Evolutionary conservation across 2,888 invertebrate genomes (phyloP).

Genomic region (Girardia tigrina): DNA sequence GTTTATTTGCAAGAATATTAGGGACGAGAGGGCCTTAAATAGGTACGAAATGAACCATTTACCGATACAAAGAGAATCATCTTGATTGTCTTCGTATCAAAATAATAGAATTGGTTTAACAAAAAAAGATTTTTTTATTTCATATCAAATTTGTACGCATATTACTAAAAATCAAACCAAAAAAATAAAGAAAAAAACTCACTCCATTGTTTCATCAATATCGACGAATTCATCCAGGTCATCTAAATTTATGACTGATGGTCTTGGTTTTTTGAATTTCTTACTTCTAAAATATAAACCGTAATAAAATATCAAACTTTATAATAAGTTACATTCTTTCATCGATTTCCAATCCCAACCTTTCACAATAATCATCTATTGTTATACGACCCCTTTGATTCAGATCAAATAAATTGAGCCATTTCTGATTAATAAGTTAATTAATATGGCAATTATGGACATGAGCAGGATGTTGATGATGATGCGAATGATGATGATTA

Average conservation of each 20-base stretch:
- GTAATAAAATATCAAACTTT: background rate
- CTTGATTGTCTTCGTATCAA: too few species aligned
- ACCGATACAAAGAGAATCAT: too few species aligned
- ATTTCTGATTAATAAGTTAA: too few species aligned
- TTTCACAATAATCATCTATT: background rate
- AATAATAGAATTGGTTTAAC: too few species aligned
- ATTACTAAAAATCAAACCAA: background rate
- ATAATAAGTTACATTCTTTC: background rate
- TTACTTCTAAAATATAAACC: background rate
- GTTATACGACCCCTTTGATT: constrained; percentile 11
- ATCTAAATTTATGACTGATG: background rate
- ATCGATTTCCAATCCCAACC: background rate
- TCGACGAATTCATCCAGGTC: background rate
- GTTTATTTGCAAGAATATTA: too few species aligned
- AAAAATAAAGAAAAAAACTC: background rate
- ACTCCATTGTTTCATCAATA: constrained; percentile 12
- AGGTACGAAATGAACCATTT: too few species aligned
- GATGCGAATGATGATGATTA: too few species aligned
- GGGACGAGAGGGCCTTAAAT: too few species aligned
- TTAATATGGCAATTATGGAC: too few species aligned
- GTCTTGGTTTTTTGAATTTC: background rate
- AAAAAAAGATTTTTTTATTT: too few species aligned
- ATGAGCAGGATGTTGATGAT: too few species aligned
- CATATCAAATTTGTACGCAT: background rate
- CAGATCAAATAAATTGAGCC: background rate